Evolutionary conservation across 2,888 invertebrate genomes (phyloP).

Genomic region (Empis stercorea): DNA sequence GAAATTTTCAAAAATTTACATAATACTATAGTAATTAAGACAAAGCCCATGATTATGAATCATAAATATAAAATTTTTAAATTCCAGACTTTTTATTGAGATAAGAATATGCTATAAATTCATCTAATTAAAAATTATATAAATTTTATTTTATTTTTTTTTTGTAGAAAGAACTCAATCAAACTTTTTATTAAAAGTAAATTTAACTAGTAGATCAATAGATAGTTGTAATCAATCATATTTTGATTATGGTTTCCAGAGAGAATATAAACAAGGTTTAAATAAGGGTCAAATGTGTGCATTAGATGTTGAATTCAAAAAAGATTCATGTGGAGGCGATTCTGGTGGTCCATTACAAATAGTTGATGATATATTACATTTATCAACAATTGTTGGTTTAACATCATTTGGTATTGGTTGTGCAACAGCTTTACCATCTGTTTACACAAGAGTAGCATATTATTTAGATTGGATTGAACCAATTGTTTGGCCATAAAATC

Average conservation of each 20-base stretch:
- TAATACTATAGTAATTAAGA: too few species aligned
- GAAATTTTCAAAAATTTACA: too few species aligned
- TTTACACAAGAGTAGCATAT: slow-evolving; percentile 28
- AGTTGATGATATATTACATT: slow-evolving; percentile 14
- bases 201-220: slow-evolving; percentile 14
- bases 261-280: slow-evolving; percentile 10
- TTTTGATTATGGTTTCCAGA: slow-evolving; percentile 3
- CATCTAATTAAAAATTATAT: too few species aligned
- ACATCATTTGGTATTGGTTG: slow-evolving; percentile 28
- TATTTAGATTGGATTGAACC: slow-evolving; percentile 29
- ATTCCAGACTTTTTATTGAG: too few species aligned
- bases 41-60: too few species aligned
- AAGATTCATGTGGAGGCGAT: slow-evolving; percentile 29
- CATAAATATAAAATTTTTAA: too few species aligned
- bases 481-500: slow-evolving; percentile 24
- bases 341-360: slow-evolving; percentile 28
- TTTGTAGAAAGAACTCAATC: slow-evolving; percentile 14
- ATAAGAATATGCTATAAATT: too few species aligned
- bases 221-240: slow-evolving; percentile 12
- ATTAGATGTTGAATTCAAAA: slow-evolving; percentile 12
- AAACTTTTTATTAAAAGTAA: slow-evolving; percentile 14
- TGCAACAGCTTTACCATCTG: slow-evolving; percentile 24
- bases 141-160: background rate
- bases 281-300: slow-evolving; percentile 18
- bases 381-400: slow-evolving; percentile 24